Conservation (phyloP, 2,797 vertebrate genomes). For the Aselliscus stoliczkanus region DNA sequence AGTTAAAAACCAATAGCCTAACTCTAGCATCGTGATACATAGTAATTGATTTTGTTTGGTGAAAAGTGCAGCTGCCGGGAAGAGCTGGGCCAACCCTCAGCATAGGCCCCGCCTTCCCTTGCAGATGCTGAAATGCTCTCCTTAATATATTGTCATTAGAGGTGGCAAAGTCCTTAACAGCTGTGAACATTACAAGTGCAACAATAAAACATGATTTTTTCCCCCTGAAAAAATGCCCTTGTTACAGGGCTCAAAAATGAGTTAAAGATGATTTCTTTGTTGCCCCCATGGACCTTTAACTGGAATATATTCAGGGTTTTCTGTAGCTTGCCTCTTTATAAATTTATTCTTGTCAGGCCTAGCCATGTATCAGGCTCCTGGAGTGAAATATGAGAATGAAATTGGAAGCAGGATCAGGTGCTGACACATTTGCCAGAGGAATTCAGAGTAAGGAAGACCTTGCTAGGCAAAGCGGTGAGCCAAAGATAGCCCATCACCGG, state of each 20-base stretch:
- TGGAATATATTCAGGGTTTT: conserved; percentile 56
- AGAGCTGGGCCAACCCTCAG: neutral
- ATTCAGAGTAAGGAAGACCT: conserved; percentile 32
- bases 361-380: conserved; percentile 42
- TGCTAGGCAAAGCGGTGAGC: neutral
- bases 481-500: neutral
- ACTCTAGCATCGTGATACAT: conserved; percentile 29
- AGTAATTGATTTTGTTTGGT: neutral
- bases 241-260: conserved; percentile 64
- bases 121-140: conserved; percentile 5
- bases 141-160: conserved; percentile 50
- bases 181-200: conserved; percentile 48
- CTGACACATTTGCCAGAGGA: conserved; percentile 58
- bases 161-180: conserved; percentile 37
- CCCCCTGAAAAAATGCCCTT: conserved; percentile 56
- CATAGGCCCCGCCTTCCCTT: neutral
- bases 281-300: conserved; percentile 62
- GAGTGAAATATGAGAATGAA: conserved; percentile 71
- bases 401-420: conserved; percentile 65
- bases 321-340: conserved; percentile 65
- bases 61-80: neutral
- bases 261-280: conserved; percentile 60
- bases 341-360: conserved; percentile 67
- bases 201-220: conserved; percentile 53
- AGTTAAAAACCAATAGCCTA: conserved; percentile 51